Base-by-base conservation (phyloP, 2,797 vertebrate genomes). In the Hemibagrus guttatus region DNA sequence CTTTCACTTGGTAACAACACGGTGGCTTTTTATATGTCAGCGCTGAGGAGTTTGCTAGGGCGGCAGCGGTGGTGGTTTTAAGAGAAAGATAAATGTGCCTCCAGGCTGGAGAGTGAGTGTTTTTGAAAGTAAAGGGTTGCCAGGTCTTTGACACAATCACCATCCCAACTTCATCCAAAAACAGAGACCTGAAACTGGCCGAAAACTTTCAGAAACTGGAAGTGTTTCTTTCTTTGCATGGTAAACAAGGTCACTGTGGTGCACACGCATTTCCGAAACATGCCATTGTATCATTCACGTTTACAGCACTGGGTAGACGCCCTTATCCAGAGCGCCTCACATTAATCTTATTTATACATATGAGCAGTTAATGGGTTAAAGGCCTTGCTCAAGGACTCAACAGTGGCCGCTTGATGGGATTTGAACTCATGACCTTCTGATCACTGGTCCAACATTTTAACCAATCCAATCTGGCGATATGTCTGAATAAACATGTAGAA, bases 1-100 rank as follows among this genome's bases (percentile, higher is more conserved):
- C 78, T 85, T 82, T 76, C 84, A 69, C 84, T 71, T 12, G 63
- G 69, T 82, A 72, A 74, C 78, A 72, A 66, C 59, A 52, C 75
- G 19, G 21, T 49, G 14, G 46, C 26, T 4, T 87, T 58, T 56
- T 78, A 84, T 79, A 63, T 21, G 74, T 17, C 31, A n/a, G 49
- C 31, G n/a, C 9, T 54, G 16, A 83, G 39, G 64, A 49, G 21
- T 74, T 69, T 49, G 74, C 74, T 39, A 14, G 19, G 54, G 52
- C 35, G 17, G 63, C 31, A 81, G 64, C 31, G 31, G 35, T 31
- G 8, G 26, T 49, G 21, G 17, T 82, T 39, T 81, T 74, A 81
- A 63, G 19, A 75, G 26, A 31, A 31, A 59, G 76, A 21, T 64
- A 16, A 28, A 82, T 69, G 42, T 68, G 69, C 31, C 63, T 26